Conservation (phyloP, 1,140 invertebrate species). For the Anadara kagoshimensis region DNA sequence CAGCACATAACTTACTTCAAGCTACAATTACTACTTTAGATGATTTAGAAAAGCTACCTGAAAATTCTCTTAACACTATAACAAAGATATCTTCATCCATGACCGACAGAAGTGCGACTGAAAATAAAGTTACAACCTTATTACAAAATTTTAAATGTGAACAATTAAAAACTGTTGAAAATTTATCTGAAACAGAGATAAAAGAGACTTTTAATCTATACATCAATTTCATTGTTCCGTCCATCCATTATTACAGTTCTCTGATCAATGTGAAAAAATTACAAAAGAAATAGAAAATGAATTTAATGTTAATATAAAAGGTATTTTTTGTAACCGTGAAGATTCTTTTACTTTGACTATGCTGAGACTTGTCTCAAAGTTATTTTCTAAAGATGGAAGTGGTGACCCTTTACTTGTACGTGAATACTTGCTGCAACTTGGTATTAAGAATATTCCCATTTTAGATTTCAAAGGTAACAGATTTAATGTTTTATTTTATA, state of each 20-base stretch:
- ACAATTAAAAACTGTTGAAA: no score
- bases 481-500: conserved; percentile 29
- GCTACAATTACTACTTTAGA: no score
- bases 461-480: conserved; percentile 18
- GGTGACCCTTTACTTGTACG: conserved; percentile 11
- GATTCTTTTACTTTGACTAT: conserved; percentile 1
- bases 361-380: conserved; percentile 7
- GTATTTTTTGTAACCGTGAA: background rate
- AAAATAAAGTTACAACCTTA: no score
- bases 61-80: no score
- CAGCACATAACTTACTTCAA: no score
- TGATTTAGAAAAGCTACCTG: no score
- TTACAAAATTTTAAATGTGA: no score
- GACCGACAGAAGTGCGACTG: no score
- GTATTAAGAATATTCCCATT: conserved; percentile 8
- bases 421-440: background rate
- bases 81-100: no score
- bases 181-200: no score
- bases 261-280: conserved; percentile 16
- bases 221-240: conserved; percentile 25
- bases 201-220: no score
- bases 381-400: conserved; percentile 27
- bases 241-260: conserved; percentile 24
- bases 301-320: background rate
- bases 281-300: conserved; percentile 14